Evolutionary conservation across 2,797 vertebrate species (phyloP).

Genomic region (Eurystomus glaucurus): DNA sequence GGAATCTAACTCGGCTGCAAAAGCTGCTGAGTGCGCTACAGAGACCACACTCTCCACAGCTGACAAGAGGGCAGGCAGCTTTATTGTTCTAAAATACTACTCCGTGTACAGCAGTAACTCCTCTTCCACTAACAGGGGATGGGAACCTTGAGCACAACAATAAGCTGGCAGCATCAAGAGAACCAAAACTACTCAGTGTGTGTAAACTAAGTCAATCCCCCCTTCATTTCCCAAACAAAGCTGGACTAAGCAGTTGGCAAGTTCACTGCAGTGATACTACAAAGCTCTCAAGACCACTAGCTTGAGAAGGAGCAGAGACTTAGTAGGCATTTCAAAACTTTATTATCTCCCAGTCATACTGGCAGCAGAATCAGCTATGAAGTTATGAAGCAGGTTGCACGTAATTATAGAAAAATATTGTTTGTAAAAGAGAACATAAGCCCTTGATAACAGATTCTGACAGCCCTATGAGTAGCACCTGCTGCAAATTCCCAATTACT

Average conservation of each 20-base stretch:
- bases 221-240: not conserved
- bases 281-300: not conserved
- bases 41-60: not conserved
- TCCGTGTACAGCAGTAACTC: not conserved
- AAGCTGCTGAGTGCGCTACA: accelerated
- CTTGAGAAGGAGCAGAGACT: not conserved
- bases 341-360: not conserved
- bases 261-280: not conserved
- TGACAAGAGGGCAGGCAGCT: not conserved
- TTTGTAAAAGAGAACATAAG: not conserved
- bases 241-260: not conserved
- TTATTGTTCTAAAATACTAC: not conserved
- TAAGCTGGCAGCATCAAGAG: not conserved
- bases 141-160: not conserved
- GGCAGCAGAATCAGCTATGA: not conserved
- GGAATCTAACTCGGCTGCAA: not conserved
- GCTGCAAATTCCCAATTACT: not conserved
- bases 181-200: not conserved
- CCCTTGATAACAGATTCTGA: not conserved
- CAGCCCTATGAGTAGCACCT: not conserved
- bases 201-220: not conserved
- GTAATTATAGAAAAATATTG: not conserved
- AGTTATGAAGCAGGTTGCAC: not conserved
- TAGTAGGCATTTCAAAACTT: not conserved
- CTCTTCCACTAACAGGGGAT: not conserved